Evolutionary conservation across 2,113 vertebrate species (phyloP), one percentile per base, ranked within the genome.

Genomic region (Polypterus senegalus): DNA sequence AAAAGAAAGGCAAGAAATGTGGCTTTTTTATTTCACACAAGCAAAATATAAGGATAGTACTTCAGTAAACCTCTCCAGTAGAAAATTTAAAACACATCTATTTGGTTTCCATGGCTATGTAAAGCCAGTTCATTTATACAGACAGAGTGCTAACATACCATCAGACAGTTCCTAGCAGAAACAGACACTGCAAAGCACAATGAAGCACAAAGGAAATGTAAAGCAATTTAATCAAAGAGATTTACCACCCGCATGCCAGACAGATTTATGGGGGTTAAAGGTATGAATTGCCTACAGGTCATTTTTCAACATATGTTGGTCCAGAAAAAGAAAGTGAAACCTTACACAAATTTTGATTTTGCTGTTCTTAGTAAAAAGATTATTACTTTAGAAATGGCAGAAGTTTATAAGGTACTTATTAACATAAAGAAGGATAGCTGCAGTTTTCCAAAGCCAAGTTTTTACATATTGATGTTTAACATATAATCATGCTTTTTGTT

Each of bases 111-210:
- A 85, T 70, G 63, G 81, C 65, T 72, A 72, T 77, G 64, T 66
- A 27, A 49, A 54, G 61, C 78, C 77, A 86, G 80, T 81, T 83
- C 78, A 82, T 73, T 79, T 80, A 76, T 77, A 83, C 74, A 81
- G 72, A 64, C 73, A 71, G 63, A 79, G 82, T 79, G 76, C 81
- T 79, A 81, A 79, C 79, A 77, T 44, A 67, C 48, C 74, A 63
- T 65, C 54, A 69, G 70, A 86, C 71, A 81, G 66, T 62, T 61
- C 70, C 72, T 68, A 70, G 8, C 59, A 79, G 57, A n/a, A 80
- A 62, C 64, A 52, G 6, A 64, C 46, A 65, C 43, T 48, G 48
- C 58, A 27, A 57, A 63, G 61, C 49, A 63, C 44, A n/a, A 44
- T 45, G n/a, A 27, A 27, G 53, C 53, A 8, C 70, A 85, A 86